Evolutionary conservation across 2,113 vertebrate species (phyloP).

Genomic region (Litocranius walleri): DNA sequence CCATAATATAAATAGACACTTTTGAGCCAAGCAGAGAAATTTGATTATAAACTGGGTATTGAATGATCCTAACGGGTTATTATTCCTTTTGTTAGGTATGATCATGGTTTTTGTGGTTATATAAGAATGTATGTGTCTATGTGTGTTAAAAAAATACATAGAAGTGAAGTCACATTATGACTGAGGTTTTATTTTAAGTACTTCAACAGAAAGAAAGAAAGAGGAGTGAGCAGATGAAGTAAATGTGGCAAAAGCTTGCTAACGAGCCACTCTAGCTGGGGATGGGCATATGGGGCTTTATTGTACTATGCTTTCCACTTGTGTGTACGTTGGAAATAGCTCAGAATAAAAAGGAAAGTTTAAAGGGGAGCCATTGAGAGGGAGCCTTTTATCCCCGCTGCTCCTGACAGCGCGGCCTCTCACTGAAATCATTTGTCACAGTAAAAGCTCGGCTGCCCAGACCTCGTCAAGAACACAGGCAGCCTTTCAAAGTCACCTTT

Average conservation of each 20-base stretch:
- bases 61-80: neutral
- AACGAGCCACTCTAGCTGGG: neutral
- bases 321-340: neutral
- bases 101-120: neutral
- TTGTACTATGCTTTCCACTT: neutral
- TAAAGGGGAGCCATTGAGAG: neutral
- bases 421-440: neutral
- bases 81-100: neutral
- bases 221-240: neutral
- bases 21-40: neutral
- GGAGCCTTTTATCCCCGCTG: neutral
- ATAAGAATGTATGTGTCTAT: neutral
- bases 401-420: neutral
- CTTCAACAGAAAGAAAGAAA: neutral
- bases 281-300: neutral
- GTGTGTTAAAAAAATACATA: neutral
- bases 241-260: neutral
- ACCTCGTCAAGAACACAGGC: neutral
- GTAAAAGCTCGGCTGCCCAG: neutral
- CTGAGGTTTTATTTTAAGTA: conserved; percentile 4
- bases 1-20: neutral
- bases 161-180: neutral
- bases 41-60: neutral
- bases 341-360: neutral
- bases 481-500: conserved; percentile 56